A percentile compares a stretch with the other conserved stretches of the same genome.
phyloP scores from a whole-genome alignment of 2,888 invertebrate species.

The Mythimna impura region DNA sequence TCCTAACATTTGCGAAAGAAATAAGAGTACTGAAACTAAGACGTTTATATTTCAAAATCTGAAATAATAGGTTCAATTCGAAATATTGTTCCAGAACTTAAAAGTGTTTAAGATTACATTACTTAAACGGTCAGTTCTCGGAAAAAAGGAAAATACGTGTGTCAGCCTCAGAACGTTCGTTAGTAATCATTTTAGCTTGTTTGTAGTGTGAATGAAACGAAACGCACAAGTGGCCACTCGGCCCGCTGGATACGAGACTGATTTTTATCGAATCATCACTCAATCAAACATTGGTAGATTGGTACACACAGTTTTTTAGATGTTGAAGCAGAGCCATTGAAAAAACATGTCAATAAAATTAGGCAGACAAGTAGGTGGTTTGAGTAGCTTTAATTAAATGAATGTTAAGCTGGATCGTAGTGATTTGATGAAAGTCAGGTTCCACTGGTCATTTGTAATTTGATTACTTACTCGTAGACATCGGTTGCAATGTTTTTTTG shows the following conservation, averaged over 20 bases:
- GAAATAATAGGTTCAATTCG: constrained; percentile 16
- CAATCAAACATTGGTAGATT: constrained; percentile 66
- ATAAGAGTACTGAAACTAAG: background rate
- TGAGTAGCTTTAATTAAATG: constrained; percentile 38
- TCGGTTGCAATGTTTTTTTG: background rate
- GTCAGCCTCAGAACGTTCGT: constrained; percentile 54
- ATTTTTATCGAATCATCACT: constrained; percentile 75
- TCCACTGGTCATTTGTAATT: background rate
- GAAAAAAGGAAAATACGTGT: constrained; percentile 49
- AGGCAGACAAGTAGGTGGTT: constrained; percentile 60
- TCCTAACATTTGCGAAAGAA: background rate
- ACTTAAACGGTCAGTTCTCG: constrained; percentile 33
- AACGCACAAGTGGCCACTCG: constrained; percentile 74
- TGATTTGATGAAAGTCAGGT: background rate
- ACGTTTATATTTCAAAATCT: background rate
- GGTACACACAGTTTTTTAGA: constrained; percentile 65
- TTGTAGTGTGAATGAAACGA: constrained; percentile 72
- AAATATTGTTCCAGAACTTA: constrained; percentile 16
- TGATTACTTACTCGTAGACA: background rate
- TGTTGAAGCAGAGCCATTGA: constrained; percentile 60
- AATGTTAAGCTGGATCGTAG: constrained; percentile 26
- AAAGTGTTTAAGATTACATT: constrained; percentile 27
- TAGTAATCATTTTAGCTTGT: constrained; percentile 71
- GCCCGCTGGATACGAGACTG: constrained; percentile 67
- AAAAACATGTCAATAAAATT: constrained; percentile 67